A percentile compares a stretch with the other conserved stretches of the same genome.
phyloP scores from a whole-genome alignment of 2,888 invertebrate genomes.

The Ceriagrion tenellum region DNA sequence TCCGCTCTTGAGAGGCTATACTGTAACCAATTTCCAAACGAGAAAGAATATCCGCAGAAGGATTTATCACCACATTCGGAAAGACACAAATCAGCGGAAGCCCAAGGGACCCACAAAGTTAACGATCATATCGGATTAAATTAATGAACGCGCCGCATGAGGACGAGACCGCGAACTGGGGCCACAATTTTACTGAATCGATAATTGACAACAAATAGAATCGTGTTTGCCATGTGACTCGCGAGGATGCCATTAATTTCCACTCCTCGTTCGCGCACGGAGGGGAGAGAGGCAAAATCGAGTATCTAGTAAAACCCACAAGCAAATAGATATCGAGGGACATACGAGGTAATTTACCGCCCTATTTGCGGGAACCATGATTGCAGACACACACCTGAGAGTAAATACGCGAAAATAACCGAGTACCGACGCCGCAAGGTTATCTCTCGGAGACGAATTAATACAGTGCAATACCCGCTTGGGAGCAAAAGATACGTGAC shows the following conservation, averaged over 20 bases:
- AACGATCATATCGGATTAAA: background rate
- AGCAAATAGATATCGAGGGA: background rate
- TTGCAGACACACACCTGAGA: background rate
- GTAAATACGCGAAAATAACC: background rate
- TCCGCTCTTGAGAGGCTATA: too few relatives aligned
- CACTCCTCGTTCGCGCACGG: background rate
- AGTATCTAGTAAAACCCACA: background rate
- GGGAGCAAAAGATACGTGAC: background rate
- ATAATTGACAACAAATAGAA: constrained; percentile 5
- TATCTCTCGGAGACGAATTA: background rate
- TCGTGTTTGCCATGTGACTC: background rate
- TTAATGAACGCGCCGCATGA: background rate
- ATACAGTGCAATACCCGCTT: background rate
- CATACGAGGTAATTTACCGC: background rate
- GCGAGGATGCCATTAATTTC: background rate
- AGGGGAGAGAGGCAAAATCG: background rate
- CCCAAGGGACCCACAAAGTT: background rate
- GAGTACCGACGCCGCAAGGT: background rate
- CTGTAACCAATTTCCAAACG: too few relatives aligned
- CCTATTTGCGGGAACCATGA: background rate
- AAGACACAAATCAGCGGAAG: background rate
- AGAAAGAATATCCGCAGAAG: too few relatives aligned
- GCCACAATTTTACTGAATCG: background rate
- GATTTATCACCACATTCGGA: too few relatives aligned
- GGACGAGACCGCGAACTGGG: background rate